These are phyloP conservation scores for Drosophila seclusa DNA, from an alignment of 2,888 invertebrate genomes.

Conservation along the genomic window DNA sequence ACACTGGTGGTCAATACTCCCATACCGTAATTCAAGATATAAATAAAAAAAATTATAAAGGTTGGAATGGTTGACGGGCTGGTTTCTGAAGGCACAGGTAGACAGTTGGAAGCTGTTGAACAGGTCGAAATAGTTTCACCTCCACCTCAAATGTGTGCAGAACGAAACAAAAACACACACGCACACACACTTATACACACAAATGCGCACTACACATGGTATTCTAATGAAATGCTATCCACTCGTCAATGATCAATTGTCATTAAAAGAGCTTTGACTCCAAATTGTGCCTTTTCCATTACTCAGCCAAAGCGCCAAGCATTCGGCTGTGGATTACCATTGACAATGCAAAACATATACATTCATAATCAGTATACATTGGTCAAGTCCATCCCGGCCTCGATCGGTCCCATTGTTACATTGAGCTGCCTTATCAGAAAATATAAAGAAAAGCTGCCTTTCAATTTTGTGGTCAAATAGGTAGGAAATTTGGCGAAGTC, in stretches of 20 bases:
- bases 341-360: background rate
- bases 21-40: constrained; percentile 79
- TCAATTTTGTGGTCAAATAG: background rate
- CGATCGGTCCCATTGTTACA: background rate
- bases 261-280: constrained; percentile 84
- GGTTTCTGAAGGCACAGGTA: constrained; percentile 68
- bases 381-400: background rate
- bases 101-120: constrained; percentile 80
- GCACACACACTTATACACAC: constrained; percentile 18
- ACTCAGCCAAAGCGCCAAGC: constrained; percentile 26
- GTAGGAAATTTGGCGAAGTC: background rate
- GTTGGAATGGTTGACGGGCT: constrained; percentile 68
- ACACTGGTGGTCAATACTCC: constrained; percentile 83
- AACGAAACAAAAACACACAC: constrained; percentile 60
- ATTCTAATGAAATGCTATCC: constrained; percentile 83
- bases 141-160: constrained; percentile 71
- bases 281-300: constrained; percentile 47
- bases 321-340: constrained; percentile 22
- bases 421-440: background rate
- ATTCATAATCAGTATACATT: constrained; percentile 11
- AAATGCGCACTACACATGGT: constrained; percentile 68
- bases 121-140: constrained; percentile 78
- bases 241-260: constrained; percentile 83
- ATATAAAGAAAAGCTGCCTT: background rate
- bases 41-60: constrained; percentile 79